A percentile compares a stretch with the other conserved stretches of the same genome.
Conservation (phyloP, 2,797 vertebrate species). For the Rallus crepitans region DNA sequence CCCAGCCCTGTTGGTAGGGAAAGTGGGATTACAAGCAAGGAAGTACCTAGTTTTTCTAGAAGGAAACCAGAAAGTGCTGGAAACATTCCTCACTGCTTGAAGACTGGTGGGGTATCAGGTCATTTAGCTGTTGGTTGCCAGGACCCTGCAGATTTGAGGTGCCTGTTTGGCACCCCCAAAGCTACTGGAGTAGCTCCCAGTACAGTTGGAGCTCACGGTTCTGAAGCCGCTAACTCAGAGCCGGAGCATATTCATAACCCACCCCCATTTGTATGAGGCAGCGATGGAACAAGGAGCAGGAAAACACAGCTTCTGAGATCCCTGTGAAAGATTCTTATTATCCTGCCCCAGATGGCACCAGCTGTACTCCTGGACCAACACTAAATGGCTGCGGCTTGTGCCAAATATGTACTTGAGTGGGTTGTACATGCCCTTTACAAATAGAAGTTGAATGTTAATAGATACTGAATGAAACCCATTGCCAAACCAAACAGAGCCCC, state of each 20-base stretch:
- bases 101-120: fast-evolving
- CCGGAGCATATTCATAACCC: background rate
- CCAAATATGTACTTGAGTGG: conserved; percentile 76
- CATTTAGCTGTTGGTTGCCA: fast-evolving
- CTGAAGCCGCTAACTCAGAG: background rate
- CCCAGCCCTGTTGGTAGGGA: background rate
- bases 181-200: background rate
- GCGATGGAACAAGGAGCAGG: conserved; percentile 31
- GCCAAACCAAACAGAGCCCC: conserved; percentile 70
- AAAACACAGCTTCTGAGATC: conserved; percentile 62
- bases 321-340: conserved; percentile 73
- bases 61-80: background rate
- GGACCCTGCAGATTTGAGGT: background rate
- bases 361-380: conserved; percentile 73
- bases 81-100: background rate
- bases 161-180: background rate
- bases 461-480: conserved; percentile 61
- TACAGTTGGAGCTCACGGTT: background rate
- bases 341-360: conserved; percentile 79
- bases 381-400: conserved; percentile 54
- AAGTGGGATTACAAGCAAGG: background rate
- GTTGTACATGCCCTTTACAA: conserved; percentile 69
- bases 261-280: background rate
- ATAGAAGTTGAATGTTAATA: conserved; percentile 67
- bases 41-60: background rate